Conservation (phyloP, 2,888 invertebrate species). For the Luperina testacea region DNA sequence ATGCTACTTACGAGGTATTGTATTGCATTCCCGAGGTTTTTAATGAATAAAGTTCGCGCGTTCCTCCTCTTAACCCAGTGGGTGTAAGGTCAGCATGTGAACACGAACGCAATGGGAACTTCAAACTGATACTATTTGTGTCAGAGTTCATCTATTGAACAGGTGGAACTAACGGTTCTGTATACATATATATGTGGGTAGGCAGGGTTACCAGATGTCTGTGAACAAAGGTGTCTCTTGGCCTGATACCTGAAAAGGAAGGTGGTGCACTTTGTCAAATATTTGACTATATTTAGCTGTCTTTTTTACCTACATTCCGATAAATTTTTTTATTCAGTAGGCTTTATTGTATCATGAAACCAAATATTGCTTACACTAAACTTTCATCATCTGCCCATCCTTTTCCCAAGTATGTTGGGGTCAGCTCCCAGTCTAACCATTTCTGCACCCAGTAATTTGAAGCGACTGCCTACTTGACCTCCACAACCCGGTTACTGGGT, state of each 20-base stretch:
- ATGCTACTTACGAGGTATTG: too few species aligned
- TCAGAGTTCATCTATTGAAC: constrained; percentile 74
- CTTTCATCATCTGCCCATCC: too few species aligned
- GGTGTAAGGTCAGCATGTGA: constrained; percentile 70
- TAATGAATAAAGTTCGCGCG: neutral
- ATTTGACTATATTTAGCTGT: neutral
- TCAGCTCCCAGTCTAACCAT: too few species aligned
- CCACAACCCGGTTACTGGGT: too few species aligned
- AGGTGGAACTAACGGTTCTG: constrained; percentile 54
- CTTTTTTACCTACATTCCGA: neutral
- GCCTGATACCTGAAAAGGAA: neutral
- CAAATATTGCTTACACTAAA: neutral
- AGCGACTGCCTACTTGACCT: too few species aligned
- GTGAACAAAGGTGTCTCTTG: neutral
- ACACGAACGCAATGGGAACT: constrained; percentile 67
- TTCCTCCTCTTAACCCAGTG: constrained; percentile 65
- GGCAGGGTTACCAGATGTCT: neutral
- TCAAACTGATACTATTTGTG: constrained; percentile 75
- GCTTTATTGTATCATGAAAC: neutral
- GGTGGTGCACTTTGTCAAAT: neutral
- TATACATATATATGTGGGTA: constrained; percentile 19
- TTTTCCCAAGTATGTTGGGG: too few species aligned
- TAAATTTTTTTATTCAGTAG: neutral
- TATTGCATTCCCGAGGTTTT: too few species aligned
- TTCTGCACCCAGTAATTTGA: too few species aligned